Base-by-base conservation (phyloP, 1,140 invertebrate species). In the Meloidogyne hapla region DNA sequence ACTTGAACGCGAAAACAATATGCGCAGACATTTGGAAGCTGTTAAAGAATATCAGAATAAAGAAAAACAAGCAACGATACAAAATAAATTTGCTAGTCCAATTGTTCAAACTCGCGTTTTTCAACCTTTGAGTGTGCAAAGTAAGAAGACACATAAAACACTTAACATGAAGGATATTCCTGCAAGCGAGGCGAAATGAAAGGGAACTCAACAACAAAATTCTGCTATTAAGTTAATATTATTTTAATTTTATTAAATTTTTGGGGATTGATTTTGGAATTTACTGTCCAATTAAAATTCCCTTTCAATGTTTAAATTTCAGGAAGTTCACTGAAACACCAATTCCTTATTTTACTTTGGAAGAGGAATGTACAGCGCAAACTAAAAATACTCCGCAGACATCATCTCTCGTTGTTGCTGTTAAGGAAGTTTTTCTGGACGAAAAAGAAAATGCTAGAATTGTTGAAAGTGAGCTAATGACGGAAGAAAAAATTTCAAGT, bases 1-100 rank as follows among this genome's bases (percentile, higher is more conserved):
- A 28, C 40, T 63, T 45, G 65, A 66, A 56, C 69, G 74, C 9
- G 71, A 75, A 33, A 56, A 67, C 12, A n/a, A 18, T 5, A 25
- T 33, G 1, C 74, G 62, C 8, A 21, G 4, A 25, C 69, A 74
- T 10, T 23, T 64, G 28, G 67, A 56, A 21, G 28, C n/a, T 56
- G 45, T 18, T 23, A 68, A 65, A 21, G 26, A 68, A 48, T 48
- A 62, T 40, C 42, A 63, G 25, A 1, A 23, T 45, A 6, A 33
- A 28, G 25, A 66, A 76, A 28, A 78, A 28, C 21, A 25, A 2
- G 9, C 72, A 15, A 5, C n/a, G 40, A 2, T 12, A 5, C 33
- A 33, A 8, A 18, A 56, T n/a, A 45, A 45, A 45, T 56, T 5
- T 56, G 48, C 48, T 4, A 56, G 48, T 56, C 48, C 48, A n/a